Percentiles rank a stretch among this genome's conserved stretches.
Conservation (phyloP, 2,888 invertebrate species). For the Neocrepidodera transversa region DNA sequence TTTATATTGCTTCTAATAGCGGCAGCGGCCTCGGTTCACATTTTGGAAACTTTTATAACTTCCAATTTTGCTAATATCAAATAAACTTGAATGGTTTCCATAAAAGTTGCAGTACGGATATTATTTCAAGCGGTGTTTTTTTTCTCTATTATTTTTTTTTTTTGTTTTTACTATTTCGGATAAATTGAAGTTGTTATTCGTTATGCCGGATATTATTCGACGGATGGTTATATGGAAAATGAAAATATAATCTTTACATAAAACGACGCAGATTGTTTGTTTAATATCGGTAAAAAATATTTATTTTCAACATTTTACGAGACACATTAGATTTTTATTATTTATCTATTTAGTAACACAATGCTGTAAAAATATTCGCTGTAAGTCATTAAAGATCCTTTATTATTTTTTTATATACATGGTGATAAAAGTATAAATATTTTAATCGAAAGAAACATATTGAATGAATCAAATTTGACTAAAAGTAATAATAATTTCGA, state of each 20-base stretch:
- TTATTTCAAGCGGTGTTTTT: conserved; percentile 21
- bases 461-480: too few species aligned
- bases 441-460: too few species aligned
- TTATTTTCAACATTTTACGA: too few species aligned
- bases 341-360: background rate
- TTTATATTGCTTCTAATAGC: conserved; percentile 57
- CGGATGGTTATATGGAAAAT: background rate
- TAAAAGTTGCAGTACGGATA: conserved; percentile 33
- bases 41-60: conserved; percentile 64
- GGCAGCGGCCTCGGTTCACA: conserved; percentile 48
- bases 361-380: too few species aligned
- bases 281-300: too few species aligned
- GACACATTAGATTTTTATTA: background rate
- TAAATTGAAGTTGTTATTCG: conserved; percentile 1
- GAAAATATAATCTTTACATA: background rate
- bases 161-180: background rate
- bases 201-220: background rate
- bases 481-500: too few species aligned
- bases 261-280: background rate
- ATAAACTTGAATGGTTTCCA: conserved; percentile 49
- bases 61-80: conserved; percentile 61
- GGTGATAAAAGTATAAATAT: too few species aligned
- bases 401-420: too few species aligned
- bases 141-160: background rate
- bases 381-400: too few species aligned